A percentile compares a stretch with the other conserved stretches of the same genome.
These are phyloP conservation scores for Falco punctatus DNA, from an alignment of 2,113 vertebrate species.

Conservation along the genomic window DNA sequence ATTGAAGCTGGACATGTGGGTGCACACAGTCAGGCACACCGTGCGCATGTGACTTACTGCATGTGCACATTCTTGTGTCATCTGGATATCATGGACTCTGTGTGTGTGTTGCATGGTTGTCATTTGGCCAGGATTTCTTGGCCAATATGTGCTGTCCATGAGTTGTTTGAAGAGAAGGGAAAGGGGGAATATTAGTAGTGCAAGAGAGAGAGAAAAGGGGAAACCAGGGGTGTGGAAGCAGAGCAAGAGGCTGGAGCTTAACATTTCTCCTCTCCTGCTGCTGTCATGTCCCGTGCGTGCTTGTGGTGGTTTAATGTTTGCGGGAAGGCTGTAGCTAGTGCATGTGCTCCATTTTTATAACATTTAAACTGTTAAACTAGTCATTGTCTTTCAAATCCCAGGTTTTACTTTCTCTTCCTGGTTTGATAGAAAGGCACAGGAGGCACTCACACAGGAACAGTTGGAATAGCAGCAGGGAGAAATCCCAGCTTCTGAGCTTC, in stretches of 20 bases:
- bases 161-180: background rate
- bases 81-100: background rate
- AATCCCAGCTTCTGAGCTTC: background rate
- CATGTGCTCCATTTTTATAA: background rate
- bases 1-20: background rate
- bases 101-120: background rate
- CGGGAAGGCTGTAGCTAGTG: background rate
- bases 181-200: background rate
- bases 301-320: background rate
- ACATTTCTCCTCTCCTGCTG: background rate
- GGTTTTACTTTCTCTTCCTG: background rate
- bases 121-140: background rate
- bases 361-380: background rate
- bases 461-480: background rate
- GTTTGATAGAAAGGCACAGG: background rate
- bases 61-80: background rate
- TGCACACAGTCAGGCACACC: background rate
- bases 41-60: background rate
- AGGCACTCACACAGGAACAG: background rate
- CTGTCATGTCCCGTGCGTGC: background rate
- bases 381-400: background rate
- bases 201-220: background rate
- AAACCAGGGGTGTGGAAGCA: background rate
- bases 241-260: background rate
- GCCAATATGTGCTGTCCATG: background rate